These are phyloP conservation scores for Drymodes brunneopygia DNA, from an alignment of 2,113 vertebrate species.

Conservation along the genomic window DNA sequence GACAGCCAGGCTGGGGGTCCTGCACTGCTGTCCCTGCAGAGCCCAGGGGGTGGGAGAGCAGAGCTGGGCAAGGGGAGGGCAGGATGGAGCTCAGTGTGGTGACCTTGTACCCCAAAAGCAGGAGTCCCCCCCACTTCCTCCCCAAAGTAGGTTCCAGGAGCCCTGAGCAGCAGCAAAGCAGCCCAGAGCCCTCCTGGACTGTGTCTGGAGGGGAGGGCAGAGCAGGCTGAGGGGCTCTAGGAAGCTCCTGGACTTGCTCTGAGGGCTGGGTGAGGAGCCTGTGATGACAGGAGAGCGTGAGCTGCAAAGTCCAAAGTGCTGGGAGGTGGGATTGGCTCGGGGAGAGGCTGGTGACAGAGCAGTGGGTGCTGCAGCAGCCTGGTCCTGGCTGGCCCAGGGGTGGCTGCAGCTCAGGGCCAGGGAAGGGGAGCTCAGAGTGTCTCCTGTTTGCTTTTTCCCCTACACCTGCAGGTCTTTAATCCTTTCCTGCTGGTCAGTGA, in stretches of 20 bases:
- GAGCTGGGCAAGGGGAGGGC: background rate
- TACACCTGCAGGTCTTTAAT: background rate
- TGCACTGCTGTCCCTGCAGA: background rate
- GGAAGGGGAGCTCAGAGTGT: background rate
- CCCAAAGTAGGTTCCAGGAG: background rate
- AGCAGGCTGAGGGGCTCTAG: background rate
- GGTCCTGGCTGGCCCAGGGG: background rate
- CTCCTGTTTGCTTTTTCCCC: accelerated
- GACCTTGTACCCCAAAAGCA: background rate
- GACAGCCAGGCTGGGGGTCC: background rate
- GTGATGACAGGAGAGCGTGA: background rate
- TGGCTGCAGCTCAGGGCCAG: background rate
- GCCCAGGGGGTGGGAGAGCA: background rate
- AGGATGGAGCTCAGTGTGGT: background rate
- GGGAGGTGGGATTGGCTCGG: background rate
- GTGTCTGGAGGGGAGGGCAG: background rate
- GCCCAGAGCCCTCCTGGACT: background rate
- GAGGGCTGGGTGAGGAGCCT: background rate
- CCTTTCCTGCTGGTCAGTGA: background rate
- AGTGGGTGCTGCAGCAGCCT: background rate
- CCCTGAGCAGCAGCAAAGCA: background rate
- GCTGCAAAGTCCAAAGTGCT: background rate
- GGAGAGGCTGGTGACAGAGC: background rate
- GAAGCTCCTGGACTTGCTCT: background rate
- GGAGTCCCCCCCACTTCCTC: accelerated